Conservation (phyloP, 2,888 invertebrate genomes). For the Morpho deidamia region DNA sequence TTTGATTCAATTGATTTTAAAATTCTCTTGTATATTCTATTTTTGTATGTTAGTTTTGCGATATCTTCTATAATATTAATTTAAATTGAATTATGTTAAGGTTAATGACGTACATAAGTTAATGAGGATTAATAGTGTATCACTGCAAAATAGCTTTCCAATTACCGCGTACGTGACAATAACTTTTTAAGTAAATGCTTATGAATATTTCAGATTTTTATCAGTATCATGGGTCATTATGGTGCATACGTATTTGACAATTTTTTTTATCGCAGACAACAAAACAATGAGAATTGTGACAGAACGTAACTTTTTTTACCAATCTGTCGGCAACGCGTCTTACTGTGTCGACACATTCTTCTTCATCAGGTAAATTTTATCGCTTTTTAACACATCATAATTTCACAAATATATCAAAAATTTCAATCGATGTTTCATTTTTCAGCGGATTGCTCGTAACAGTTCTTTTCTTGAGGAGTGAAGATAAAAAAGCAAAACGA, state of each 20-base stretch:
- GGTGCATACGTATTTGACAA: constrained; percentile 90
- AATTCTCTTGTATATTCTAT: no score
- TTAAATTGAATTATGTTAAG: no score
- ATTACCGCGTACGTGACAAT: no score
- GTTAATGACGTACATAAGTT: no score
- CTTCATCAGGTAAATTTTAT: constrained; percentile 83
- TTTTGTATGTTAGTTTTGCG: no score
- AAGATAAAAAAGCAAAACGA: constrained; percentile 68
- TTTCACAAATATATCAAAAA: not conserved
- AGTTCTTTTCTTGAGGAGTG: constrained; percentile 82
- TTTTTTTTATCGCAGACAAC: constrained; percentile 87
- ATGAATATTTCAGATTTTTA: constrained; percentile 71
- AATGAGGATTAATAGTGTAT: no score
- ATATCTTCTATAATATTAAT: no score
- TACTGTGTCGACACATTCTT: constrained; percentile 93
- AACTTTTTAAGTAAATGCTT: not conserved
- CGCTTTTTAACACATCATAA: constrained; percentile 44
- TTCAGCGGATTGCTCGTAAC: constrained; percentile 85
- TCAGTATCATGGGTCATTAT: constrained; percentile 90
- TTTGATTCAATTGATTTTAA: no score
- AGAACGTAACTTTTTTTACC: constrained; percentile 87
- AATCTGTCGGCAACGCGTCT: constrained; percentile 90
- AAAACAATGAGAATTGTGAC: constrained; percentile 85
- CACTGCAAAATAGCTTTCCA: no score
- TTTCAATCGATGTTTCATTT: constrained; percentile 28